A percentile compares a stretch with the other conserved stretches of the same genome.
These are phyloP conservation scores for Sander vitreus DNA, from an alignment of 2,113 vertebrate species.

Conservation along the genomic window DNA sequence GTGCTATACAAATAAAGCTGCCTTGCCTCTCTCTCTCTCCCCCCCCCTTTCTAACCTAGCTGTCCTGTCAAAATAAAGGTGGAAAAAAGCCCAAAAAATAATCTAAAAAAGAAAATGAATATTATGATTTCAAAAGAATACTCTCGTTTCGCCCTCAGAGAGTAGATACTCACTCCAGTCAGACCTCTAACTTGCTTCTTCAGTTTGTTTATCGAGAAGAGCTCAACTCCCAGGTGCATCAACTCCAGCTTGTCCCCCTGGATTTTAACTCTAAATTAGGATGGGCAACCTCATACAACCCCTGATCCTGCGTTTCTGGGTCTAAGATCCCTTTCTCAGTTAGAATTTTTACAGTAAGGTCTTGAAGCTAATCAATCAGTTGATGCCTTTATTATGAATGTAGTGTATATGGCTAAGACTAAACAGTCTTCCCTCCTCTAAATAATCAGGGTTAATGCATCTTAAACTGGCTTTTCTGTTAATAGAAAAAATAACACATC, in stretches of 20 bases:
- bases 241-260: not conserved
- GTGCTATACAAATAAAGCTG: too few relatives aligned
- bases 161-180: not conserved
- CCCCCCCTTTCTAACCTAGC: too few relatives aligned
- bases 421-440: not conserved
- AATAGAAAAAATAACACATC: not conserved
- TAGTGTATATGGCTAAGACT: not conserved
- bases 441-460: not conserved
- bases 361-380: not conserved
- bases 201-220: conserved; percentile 10
- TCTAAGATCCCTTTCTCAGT: not conserved
- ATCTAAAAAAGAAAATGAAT: too few relatives aligned
- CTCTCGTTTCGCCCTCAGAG: not conserved
- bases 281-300: not conserved
- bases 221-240: conserved; percentile 1
- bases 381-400: not conserved
- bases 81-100: too few relatives aligned
- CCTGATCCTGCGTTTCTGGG: not conserved
- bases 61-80: too few relatives aligned
- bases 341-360: conserved; percentile 11
- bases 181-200: conserved; percentile 9
- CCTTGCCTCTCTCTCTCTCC: too few relatives aligned
- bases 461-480: not conserved
- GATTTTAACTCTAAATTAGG: not conserved
- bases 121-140: too few relatives aligned